phyloP scores from a whole-genome alignment of 2,113 vertebrate species.

The Sminthopsis crassicaudata region DNA sequence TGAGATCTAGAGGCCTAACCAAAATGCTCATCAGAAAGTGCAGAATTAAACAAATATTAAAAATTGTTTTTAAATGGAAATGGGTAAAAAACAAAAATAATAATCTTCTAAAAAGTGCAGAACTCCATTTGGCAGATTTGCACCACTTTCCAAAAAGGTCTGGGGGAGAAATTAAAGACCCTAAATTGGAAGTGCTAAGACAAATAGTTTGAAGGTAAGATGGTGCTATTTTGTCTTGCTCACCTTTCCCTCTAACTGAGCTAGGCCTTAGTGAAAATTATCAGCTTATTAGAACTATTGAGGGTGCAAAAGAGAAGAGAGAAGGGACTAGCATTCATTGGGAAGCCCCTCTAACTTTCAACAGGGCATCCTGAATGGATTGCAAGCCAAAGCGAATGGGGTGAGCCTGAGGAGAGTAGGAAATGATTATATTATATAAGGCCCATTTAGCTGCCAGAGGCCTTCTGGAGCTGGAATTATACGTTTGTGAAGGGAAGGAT shows the following conservation, averaged over 20 bases:
- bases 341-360: neutral
- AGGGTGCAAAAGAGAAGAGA: neutral
- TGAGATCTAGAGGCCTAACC: neutral
- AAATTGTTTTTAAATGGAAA: too few species aligned
- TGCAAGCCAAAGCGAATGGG: neutral
- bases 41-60: too few species aligned
- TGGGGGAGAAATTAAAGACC: neutral
- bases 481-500: conserved; percentile 83
- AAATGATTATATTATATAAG: conserved; percentile 17
- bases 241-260: neutral
- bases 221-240: neutral
- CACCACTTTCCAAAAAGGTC: neutral
- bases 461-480: conserved; percentile 79
- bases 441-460: conserved; percentile 77
- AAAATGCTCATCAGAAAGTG: too few species aligned
- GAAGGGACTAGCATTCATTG: too few species aligned
- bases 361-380: neutral
- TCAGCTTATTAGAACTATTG: neutral
- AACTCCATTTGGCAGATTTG: too few species aligned
- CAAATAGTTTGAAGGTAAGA: neutral
- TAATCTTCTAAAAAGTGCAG: too few species aligned
- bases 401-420: neutral
- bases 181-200: neutral
- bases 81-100: too few species aligned
- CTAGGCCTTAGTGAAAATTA: conserved; percentile 30